phyloP scores from a whole-genome alignment of 2,888 invertebrate species.

The Ectemnius continuus region DNA sequence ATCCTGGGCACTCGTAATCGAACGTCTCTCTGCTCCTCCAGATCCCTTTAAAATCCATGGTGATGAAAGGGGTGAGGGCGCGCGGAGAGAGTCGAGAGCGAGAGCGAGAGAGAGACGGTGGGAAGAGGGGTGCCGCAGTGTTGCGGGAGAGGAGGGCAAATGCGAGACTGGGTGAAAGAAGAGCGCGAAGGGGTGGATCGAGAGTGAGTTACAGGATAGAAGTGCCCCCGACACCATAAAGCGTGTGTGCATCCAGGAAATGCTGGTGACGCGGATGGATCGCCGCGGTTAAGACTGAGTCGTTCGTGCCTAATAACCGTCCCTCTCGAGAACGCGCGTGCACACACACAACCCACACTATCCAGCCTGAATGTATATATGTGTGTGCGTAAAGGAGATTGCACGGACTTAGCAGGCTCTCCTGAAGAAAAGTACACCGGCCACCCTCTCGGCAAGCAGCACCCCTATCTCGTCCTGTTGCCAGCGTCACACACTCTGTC shows the following conservation, averaged over 20 bases:
- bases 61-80: constrained; percentile 1
- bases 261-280: constrained; percentile 33
- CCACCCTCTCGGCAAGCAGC: constrained; percentile 22
- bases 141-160: background rate
- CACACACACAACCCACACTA: background rate
- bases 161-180: background rate
- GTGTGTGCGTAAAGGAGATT: constrained; percentile 32
- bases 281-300: constrained; percentile 18
- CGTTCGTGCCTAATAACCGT: constrained; percentile 48
- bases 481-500: background rate
- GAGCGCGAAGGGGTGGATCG: background rate
- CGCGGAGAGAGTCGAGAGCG: background rate
- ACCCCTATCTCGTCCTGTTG: constrained; percentile 13
- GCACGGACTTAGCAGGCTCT: constrained; percentile 37
- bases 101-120: constrained; percentile 3
- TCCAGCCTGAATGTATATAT: constrained; percentile 8
- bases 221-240: constrained; percentile 18
- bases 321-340: constrained; percentile 26
- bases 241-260: constrained; percentile 36
- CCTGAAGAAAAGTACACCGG: constrained; percentile 13
- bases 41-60: constrained; percentile 48
- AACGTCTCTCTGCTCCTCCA: constrained; percentile 55
- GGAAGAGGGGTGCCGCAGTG: background rate
- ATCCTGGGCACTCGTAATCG: constrained; percentile 61
- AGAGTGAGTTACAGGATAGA: constrained; percentile 18